Conservation (phyloP, 2,113 vertebrate species). For the Hippopotamus amphibius region DNA sequence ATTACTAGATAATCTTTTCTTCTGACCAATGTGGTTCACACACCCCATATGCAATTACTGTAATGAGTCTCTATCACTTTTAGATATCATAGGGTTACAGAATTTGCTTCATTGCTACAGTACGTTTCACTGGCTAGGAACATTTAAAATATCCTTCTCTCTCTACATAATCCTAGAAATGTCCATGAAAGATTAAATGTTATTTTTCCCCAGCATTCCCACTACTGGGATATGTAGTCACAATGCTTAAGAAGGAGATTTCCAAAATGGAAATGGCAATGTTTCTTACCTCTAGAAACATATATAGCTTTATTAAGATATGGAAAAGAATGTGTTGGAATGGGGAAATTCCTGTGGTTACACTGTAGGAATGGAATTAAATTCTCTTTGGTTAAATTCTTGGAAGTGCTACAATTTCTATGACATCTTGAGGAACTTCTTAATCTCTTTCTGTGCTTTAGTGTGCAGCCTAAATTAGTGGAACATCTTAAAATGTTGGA, state of each 20-base stretch:
- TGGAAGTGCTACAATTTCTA: not conserved
- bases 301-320: not conserved
- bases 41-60: not conserved
- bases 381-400: not conserved
- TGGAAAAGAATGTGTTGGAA: not conserved
- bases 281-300: conserved; percentile 15
- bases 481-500: conserved; percentile 2
- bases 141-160: conserved; percentile 59
- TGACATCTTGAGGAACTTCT: not conserved
- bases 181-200: conserved; percentile 13
- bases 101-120: not conserved
- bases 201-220: not conserved
- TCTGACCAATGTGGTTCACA: conserved; percentile 20
- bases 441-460: conserved; percentile 20
- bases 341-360: not conserved
- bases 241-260: not conserved
- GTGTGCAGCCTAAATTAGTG: not conserved
- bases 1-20: conserved; percentile 53
- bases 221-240: conserved; percentile 39
- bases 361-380: conserved; percentile 41
- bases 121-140: not conserved
- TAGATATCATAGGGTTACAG: not conserved
- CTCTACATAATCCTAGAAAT: conserved; percentile 28
- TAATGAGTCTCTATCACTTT: conserved; percentile 35
- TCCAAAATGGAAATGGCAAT: conserved; percentile 26